Base-by-base conservation (phyloP, 2,888 invertebrate species). In the Dicroscelio sp. region DNA sequence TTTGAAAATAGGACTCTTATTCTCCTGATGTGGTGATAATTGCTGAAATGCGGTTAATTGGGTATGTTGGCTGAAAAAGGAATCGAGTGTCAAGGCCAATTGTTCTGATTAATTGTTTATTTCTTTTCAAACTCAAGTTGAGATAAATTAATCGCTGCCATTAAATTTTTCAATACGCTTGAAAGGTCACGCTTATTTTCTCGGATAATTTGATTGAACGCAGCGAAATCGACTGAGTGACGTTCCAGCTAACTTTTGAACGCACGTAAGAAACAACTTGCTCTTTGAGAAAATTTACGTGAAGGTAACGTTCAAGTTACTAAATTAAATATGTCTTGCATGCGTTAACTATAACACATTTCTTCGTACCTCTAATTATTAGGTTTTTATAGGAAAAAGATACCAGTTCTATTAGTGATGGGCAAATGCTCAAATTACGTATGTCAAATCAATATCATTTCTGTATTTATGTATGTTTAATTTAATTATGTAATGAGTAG, bases 101-200 rank as follows among this genome's bases (percentile, higher is more conserved):
- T 67, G 33, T 60, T 25, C 43, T 78, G 78, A 78, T 86, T 86
- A 69, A 85, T 76, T 85, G 78, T 78, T 78, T 67, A 60, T 86
- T 76, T 86, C 55, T 27, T 67, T 55, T 52, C 31, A 38, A 73
- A 73, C 33, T 12, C 58, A 65, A 52, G 31, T 17, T n/a, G 31
- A 43, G 60, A 78, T 76, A 69, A 69, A 86, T 86, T 78, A 78
- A 78, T 78, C 27, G 76, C 23, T 23, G 67, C 60, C 58, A 71
- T 78, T 86, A 78, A 78, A 76, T 75, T 65, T 73, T 75, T 84
- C 73, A n/a, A 35, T 85, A 17, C 76, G 60, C 85, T 58, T 67
- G 67, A 67, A 85, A 76, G 12, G 48, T 33, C 6, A 30, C 27
- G 35, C 55, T 73, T 38, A 69, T 55, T 76, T 58, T 33, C 23